Conservation (phyloP, 30 jellyfish, hydroid and myxozoan genomes). For the Aurelia aurita region DNA sequence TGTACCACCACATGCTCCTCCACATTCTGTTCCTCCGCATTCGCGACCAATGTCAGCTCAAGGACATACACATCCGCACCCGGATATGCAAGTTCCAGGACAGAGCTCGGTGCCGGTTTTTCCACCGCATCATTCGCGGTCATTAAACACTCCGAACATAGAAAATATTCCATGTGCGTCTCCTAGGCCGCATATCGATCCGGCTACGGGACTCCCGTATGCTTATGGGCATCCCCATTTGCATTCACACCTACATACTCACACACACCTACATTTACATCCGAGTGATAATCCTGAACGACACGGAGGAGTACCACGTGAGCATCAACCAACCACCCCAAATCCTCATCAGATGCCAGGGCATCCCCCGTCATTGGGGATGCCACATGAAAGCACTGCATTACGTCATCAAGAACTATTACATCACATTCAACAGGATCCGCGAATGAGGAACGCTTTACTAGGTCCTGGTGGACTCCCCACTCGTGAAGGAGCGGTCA, state of each 20-base stretch:
- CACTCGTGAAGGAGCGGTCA: constrained; percentile 88
- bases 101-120: constrained; percentile 69
- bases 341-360: constrained; percentile 74
- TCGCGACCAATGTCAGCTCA: constrained; percentile 59
- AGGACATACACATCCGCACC: constrained; percentile 55
- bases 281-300: constrained; percentile 81
- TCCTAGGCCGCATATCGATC: constrained; percentile 84
- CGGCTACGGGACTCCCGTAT: constrained; percentile 81
- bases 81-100: constrained; percentile 67
- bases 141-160: constrained; percentile 62
- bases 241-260: constrained; percentile 97
- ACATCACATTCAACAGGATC: constrained; percentile 86
- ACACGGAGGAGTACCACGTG: constrained; percentile 56
- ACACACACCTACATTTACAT: constrained; percentile 98
- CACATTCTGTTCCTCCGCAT: constrained; percentile 37
- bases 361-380: constrained; percentile 73
- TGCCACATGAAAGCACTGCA: constrained; percentile 53
- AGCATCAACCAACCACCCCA: constrained; percentile 64
- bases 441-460: constrained; percentile 72
- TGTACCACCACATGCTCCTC: background rate
- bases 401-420: constrained; percentile 82
- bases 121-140: constrained; percentile 70
- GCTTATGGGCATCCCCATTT: constrained; percentile 88
- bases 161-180: constrained; percentile 80
- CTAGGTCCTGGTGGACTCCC: constrained; percentile 69